Conservation (phyloP, 2,113 vertebrate genomes). For the Origma solitaria region DNA sequence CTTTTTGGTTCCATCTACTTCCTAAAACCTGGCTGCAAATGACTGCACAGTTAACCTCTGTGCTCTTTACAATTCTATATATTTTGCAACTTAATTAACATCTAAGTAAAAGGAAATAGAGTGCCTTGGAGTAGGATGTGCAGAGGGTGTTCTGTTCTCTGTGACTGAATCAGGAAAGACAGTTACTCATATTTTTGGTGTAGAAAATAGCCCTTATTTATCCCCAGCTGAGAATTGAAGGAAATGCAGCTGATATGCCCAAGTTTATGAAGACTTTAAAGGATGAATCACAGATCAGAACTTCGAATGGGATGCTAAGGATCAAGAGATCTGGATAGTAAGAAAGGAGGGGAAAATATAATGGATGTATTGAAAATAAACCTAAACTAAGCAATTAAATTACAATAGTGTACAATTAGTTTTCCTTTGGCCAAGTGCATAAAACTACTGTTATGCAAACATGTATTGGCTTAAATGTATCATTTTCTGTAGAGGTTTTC, state of each 20-base stretch:
- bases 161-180: background rate
- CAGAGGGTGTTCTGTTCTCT: conserved; percentile 4
- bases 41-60: background rate
- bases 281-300: background rate
- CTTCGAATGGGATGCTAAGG: background rate
- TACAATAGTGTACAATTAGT: background rate
- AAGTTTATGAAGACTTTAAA: background rate
- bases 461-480: background rate
- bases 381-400: background rate
- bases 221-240: background rate
- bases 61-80: background rate
- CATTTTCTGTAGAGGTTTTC: background rate
- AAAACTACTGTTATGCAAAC: background rate
- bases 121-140: background rate
- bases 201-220: background rate
- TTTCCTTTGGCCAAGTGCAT: background rate
- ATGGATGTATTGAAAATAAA: background rate
- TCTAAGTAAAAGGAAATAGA: conserved; percentile 21
- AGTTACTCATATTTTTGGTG: background rate
- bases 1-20: background rate
- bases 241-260: background rate
- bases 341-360: background rate
- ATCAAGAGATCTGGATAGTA: background rate
- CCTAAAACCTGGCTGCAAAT: background rate
- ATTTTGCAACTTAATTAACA: conserved; percentile 1